Conservation (phyloP, 1,140 invertebrate genomes). For the Paraescarpia echinospica region DNA sequence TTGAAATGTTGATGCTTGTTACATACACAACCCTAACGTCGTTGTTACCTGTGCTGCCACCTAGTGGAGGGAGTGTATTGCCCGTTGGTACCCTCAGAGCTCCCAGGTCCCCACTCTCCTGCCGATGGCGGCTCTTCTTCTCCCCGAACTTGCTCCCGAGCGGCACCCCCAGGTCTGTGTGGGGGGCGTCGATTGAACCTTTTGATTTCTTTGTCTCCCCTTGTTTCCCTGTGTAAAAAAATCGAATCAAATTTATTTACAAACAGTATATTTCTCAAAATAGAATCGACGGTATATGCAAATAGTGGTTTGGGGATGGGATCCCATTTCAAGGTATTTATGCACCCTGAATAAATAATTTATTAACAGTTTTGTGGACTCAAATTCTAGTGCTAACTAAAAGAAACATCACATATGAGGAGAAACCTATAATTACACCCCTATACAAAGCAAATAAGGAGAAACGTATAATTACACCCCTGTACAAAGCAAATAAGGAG, state of each 20-base stretch:
- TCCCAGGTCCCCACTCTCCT: neutral
- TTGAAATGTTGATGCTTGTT: neutral
- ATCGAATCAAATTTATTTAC: neutral
- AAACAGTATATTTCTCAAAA: neutral
- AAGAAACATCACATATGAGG: no score
- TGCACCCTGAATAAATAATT: no score
- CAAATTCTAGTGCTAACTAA: no score
- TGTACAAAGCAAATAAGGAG: no score
- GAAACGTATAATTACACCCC: no score
- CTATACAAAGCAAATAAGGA: no score
- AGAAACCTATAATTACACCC: no score
- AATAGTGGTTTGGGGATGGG: no score
- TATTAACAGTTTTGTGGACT: no score
- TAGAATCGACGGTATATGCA: no score
- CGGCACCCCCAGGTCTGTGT: neutral
- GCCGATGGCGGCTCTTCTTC: constrained; percentile 9
- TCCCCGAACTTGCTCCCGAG: constrained; percentile 25
- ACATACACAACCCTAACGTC: neutral
- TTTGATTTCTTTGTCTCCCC: neutral
- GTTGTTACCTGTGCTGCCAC: constrained; percentile 8
- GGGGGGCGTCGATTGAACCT: neutral
- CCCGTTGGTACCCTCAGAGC: neutral
- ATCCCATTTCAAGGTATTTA: no score
- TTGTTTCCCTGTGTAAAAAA: neutral
- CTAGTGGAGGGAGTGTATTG: constrained; percentile 8